These are phyloP conservation scores for Dendrolimus kikuchii DNA, from an alignment of 1,140 invertebrate species.

Conservation along the genomic window DNA sequence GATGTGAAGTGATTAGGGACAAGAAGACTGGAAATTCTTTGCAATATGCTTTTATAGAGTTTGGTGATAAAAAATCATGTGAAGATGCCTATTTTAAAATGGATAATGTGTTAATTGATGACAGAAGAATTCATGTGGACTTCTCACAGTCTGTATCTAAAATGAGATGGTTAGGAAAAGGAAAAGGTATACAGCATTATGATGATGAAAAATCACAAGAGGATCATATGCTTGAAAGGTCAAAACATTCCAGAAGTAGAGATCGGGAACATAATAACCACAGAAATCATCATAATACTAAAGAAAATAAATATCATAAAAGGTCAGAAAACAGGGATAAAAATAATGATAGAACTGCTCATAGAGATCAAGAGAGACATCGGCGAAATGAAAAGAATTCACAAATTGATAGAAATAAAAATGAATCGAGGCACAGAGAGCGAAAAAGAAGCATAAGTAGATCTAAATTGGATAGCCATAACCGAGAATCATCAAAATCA, in stretches of 20 bases:
- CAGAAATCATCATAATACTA: slow-evolving; percentile 16
- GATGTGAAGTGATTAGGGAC: slow-evolving; percentile 98
- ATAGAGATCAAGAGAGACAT: slow-evolving; percentile 13
- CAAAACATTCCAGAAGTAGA: slow-evolving; percentile 15
- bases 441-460: slow-evolving; percentile 21
- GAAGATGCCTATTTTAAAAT: slow-evolving; percentile 99
- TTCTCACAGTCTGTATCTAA: slow-evolving; percentile 99
- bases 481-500: slow-evolving; percentile 7
- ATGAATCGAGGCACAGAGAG: slow-evolving; percentile 10
- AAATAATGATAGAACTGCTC: slow-evolving; percentile 14
- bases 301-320: slow-evolving; percentile 11
- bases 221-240: slow-evolving; percentile 12
- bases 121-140: slow-evolving; percentile 98
- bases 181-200: slow-evolving; percentile 77
- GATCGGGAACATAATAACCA: slow-evolving; percentile 20
- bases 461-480: slow-evolving; percentile 11
- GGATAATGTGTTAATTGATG: slow-evolving; percentile 99
- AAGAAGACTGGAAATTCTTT: slow-evolving; percentile 94
- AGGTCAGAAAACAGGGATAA: slow-evolving; percentile 6
- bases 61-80: slow-evolving; percentile 94
- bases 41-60: slow-evolving; percentile 99
- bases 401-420: slow-evolving; percentile 5
- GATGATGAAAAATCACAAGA: slow-evolving; percentile 35
- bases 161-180: slow-evolving; percentile 90
- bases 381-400: slow-evolving; percentile 8